Base-by-base conservation (phyloP, 2,797 vertebrate genomes). In the Coendou prehensilis region DNA sequence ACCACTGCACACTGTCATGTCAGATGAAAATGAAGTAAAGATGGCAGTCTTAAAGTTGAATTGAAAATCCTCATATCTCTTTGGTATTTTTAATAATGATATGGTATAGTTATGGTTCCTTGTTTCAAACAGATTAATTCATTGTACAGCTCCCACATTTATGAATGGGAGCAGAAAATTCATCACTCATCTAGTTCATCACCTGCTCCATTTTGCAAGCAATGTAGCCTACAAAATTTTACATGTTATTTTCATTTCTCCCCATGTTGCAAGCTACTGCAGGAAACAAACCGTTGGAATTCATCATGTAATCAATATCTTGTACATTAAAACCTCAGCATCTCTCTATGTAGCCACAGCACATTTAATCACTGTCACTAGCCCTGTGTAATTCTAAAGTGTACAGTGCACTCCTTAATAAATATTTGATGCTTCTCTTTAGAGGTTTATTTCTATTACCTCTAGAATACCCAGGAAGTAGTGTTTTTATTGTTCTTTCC, bases 291-390 rank as follows among this genome's bases (percentile, higher is more conserved):
- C 90, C 93, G 90, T 92, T 97, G 84, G 87, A 93, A 97, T 97
- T 97, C 97, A 94, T 95, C 97, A 92, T 37, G 82, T 87, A 96
- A 98, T 98, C 98, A 98, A 97, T 98, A 98, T 92, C 96, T 91
- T 95, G 87, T 88, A 96, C 93, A 88, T 98, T 98, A 97, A 98
- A 98, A 98, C 89, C 95, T 98, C 96, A 95, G 82, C 95, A 86
- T 97, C 97, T 97, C 97, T 98, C 98, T 87, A 5, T 52, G 45
- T 81, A 83, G 97, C 98, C 97, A 61, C 57, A 86, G 86, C 97
- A 97, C 97, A 96, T 97, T 98, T 98, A 98, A 98, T 98, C 98
- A 98, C 95, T 98, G 98, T 97, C 98, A 98, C 94, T 86, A 93
- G 87, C 86, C 84, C 87, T 85, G 89, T 96, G 95, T 96, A 94